phyloP scores from a whole-genome alignment of 37 sponge, comb jelly and placozoan species.

The Ianthella basta region DNA sequence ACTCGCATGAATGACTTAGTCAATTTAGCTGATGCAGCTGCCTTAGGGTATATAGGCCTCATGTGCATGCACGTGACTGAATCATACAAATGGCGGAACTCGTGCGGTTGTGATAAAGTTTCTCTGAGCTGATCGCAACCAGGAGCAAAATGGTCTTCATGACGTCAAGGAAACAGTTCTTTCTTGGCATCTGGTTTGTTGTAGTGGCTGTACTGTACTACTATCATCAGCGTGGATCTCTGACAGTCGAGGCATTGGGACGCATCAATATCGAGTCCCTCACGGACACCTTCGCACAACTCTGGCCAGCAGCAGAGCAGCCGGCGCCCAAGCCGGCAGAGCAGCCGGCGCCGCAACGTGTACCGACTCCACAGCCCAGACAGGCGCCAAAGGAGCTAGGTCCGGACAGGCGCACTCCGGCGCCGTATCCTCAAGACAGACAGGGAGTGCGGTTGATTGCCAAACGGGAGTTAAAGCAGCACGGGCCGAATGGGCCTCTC shows the following conservation, averaged over 20 bases:
- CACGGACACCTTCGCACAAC: background rate
- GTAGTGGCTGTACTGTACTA: background rate
- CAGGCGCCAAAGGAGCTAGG: background rate
- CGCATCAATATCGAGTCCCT: background rate
- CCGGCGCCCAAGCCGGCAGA: background rate
- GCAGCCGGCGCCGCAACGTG: background rate
- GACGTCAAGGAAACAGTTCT: conserved; percentile 15
- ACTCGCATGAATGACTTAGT: no score
- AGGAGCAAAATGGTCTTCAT: background rate
- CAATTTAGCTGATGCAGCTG: no score
- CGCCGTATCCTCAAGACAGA: conserved; percentile 8
- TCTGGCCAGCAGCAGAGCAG: background rate
- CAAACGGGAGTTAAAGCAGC: conserved; percentile 68
- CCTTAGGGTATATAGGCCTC: no score
- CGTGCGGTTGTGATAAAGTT: no score
- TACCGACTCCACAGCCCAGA: background rate
- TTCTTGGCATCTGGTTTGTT: background rate
- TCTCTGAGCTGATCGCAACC: no score
- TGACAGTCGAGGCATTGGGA: background rate
- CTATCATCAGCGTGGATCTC: background rate
- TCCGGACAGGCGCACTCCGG: background rate
- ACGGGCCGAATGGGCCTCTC: conserved; percentile 72
- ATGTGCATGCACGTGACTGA: no score
- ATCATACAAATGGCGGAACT: no score
- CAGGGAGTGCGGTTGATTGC: conserved; percentile 57